A percentile compares a stretch with the other conserved stretches of the same genome.
Evolutionary conservation across 2,113 vertebrate genomes (phyloP).

Genomic region (Saguinus imperator): DNA sequence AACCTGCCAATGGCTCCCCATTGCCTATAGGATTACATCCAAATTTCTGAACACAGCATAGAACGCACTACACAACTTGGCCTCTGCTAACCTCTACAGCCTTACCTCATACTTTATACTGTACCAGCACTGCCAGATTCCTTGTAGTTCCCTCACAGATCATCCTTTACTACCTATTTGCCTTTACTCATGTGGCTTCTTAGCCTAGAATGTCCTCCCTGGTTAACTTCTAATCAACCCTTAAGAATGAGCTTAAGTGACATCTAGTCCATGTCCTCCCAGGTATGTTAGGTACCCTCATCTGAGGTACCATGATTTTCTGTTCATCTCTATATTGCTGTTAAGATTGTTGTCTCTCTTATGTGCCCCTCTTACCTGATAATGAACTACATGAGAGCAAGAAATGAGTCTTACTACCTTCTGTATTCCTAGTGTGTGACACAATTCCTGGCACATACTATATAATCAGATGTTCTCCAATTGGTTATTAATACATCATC

Average conservation of each 20-base stretch:
- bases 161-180: not conserved
- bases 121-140: not conserved
- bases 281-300: not conserved
- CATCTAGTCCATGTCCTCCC: not conserved
- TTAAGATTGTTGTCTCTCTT: not conserved
- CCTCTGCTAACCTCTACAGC: not conserved
- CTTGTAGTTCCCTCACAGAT: not conserved
- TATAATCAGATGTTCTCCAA: not conserved
- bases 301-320: not conserved
- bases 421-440: not conserved
- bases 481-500: not conserved
- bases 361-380: not conserved
- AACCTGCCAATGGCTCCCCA: not conserved
- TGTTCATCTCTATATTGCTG: not conserved
- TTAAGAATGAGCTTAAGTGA: not conserved
- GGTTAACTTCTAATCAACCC: not conserved
- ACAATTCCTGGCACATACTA: not conserved
- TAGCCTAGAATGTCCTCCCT: not conserved
- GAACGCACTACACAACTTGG: not conserved
- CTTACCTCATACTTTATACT: not conserved
- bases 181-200: not conserved
- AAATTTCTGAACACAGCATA: not conserved
- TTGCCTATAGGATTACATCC: not conserved
- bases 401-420: not conserved
- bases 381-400: not conserved